Conservation (phyloP, 2,888 invertebrate genomes). For the Amphipyra berbera region DNA sequence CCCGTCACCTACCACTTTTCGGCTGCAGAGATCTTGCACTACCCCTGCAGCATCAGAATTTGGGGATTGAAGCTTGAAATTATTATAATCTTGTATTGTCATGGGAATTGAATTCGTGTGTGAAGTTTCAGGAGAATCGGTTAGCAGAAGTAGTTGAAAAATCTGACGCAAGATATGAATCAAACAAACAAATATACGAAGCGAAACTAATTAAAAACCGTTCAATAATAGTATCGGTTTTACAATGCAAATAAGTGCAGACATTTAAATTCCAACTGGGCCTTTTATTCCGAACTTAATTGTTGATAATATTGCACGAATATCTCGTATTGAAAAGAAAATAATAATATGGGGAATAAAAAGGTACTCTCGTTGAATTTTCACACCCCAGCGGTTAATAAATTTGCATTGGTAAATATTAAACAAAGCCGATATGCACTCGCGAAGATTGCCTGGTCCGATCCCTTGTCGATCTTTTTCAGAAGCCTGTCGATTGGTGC, state of each 20-base stretch:
- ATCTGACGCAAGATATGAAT: too few species aligned
- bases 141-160: too few species aligned
- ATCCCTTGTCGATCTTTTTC: constrained; percentile 54
- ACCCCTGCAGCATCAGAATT: too few species aligned
- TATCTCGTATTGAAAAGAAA: constrained; percentile 17
- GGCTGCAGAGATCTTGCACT: too few species aligned
- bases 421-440: constrained; percentile 38
- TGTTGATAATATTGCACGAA: constrained; percentile 16
- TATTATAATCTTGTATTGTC: too few species aligned
- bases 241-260: constrained; percentile 14
- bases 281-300: constrained; percentile 15
- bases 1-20: too few species aligned
- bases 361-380: constrained; percentile 27
- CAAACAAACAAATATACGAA: too few species aligned
- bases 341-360: constrained; percentile 34
- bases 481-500: constrained; percentile 31
- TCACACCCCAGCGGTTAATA: constrained; percentile 31
- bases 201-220: too few species aligned
- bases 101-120: too few species aligned
- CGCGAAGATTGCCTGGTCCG: constrained; percentile 36
- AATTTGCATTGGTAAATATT: constrained; percentile 52
- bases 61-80: too few species aligned
- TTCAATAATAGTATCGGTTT: neutral
- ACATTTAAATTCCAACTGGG: too few species aligned
- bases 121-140: too few species aligned